phyloP scores from a whole-genome alignment of 1,140 invertebrate species.

The Bilobella aurantiaca region DNA sequence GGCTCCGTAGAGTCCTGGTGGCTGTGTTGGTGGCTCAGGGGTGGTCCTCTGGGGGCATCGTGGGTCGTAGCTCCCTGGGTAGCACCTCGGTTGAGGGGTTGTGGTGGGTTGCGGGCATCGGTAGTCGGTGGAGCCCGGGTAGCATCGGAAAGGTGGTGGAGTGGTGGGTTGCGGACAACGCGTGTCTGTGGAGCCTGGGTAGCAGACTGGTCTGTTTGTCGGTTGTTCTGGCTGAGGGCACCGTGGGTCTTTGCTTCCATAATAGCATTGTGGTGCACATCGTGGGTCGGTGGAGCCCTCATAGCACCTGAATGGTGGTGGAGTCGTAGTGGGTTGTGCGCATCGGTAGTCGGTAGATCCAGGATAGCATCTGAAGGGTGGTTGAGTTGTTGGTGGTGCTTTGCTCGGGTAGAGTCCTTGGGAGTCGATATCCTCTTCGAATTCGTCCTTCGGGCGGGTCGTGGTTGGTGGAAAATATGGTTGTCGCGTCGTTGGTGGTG shows the following conservation, averaged over 20 bases:
- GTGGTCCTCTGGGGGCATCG: neutral
- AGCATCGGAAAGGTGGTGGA: conserved; percentile 14
- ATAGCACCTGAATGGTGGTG: neutral
- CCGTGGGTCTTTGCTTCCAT: neutral
- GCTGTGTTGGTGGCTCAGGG: conserved; percentile 6
- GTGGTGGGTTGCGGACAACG: conserved; percentile 6
- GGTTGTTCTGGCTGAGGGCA: neutral
- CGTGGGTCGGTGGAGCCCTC: neutral
- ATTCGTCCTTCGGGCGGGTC: neutral
- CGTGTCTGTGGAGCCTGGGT: conserved; percentile 14
- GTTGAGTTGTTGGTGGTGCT: conserved; percentile 10
- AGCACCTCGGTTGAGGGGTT: neutral
- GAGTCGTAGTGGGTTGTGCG: neutral
- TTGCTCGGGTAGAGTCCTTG: conserved; percentile 17
- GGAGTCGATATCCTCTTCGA: conserved; percentile 16
- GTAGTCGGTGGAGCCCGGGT: neutral
- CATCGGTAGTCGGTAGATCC: neutral
- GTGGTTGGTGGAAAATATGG: neutral
- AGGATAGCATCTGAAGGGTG: conserved; percentile 10
- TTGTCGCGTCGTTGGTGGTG: conserved; percentile 14
- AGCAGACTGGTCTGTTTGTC: conserved; percentile 3
- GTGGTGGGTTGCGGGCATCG: neutral
- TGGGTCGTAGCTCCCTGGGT: neutral
- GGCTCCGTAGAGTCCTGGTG: conserved; percentile 28
- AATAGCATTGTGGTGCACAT: neutral